Base-by-base conservation (phyloP, 2,797 vertebrate species). In the Urosaurus nigricauda region DNA sequence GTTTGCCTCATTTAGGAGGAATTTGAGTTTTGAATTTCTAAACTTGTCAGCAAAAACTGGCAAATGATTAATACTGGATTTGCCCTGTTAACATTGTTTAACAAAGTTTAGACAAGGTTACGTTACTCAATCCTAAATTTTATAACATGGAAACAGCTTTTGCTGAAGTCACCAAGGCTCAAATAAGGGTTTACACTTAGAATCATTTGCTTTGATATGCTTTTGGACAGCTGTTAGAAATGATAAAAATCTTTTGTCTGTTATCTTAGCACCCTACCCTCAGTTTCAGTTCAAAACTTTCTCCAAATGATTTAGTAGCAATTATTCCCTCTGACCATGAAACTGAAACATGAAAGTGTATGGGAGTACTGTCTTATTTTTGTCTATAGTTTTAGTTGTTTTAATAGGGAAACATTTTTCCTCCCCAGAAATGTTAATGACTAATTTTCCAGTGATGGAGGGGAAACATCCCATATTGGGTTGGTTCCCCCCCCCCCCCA, bases 51-150 rank as follows among this genome's bases (percentile, higher is more conserved):
- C 26, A 40, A 77, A 77, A 78, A 12, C 74, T 47, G 74, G 40
- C 56, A 35, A 65, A 78, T 65, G 58, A 78, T 51, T 65, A 86
- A 86, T 79, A 51, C 85, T 78, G 37, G 43, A 13, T 43, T 43
- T 75, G 53, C 70, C 40, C n/a, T 26, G 63, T 58, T 40, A 53
- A 70, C 58, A 56, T 56, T 88, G 7, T 88, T 88, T 70, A 58
- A 79, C 53, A 84, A 84, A 56, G 47, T 88, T 68, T 65, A 16
- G 35, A 85, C 35, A 3, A 47, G 35, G 17, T 83, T 83, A 29
- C 68, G 47, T 79, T 87, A 7, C 51, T 40, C 35, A 87, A 17
- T n/a, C 77, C 24, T 80, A 35, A 79, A 80, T 6, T 14, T 60
- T 51, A 73, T 21, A 37, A 80, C 13, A 13, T 79, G 29, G 77